Evolutionary conservation across 2,113 vertebrate genomes (phyloP), one percentile per base, ranked within the genome.

Genomic region (Lutjanus erythropterus): DNA sequence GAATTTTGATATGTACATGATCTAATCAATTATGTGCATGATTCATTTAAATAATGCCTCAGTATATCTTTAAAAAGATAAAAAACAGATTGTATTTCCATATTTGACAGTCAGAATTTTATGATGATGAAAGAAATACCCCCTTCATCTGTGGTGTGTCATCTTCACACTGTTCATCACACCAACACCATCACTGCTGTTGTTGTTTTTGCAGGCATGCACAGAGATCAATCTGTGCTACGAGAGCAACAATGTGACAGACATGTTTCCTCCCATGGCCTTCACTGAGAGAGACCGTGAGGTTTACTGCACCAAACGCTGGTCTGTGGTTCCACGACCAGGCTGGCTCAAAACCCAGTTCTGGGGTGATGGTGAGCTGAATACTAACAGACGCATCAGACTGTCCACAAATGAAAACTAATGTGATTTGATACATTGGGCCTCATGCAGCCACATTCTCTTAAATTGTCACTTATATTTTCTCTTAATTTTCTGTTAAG

Each of bases 171-270:
- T 23, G 46, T 41, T 19, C 10, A 35, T 35, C 46, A 67, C 7
- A 10, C 11, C n/a, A 37, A 71, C 46, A 18, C 5, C 0, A 35
- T 10, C 27, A 39, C 5, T 77, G 14, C 21, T 16, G 29, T n/a
- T 75, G 33, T 52, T 56, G 6, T 59, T 70, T 10, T 70, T 80
- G 1, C 80, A 99, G 97, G 96, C 96, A 1, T 99, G 98, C 92
- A 99, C 97, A 0, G 97, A 99, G 93, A 94, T 99, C 18, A 96
- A 95, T 84, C 83, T 99, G 41, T 95, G 93, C 0, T 98, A 93
- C 2, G 92, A 95, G 83, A 99, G 96, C 94, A 98, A 97, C 94
- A 97, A 97, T 0, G 65, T 95, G 72, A 97, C 95, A 0, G 98
- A 99, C 93, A 96, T 99, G 95, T 99, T 99, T 82, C 98, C 97